These are phyloP conservation scores for Scaptomyza montana DNA, from an alignment of 1,140 invertebrate genomes.

Conservation along the genomic window DNA sequence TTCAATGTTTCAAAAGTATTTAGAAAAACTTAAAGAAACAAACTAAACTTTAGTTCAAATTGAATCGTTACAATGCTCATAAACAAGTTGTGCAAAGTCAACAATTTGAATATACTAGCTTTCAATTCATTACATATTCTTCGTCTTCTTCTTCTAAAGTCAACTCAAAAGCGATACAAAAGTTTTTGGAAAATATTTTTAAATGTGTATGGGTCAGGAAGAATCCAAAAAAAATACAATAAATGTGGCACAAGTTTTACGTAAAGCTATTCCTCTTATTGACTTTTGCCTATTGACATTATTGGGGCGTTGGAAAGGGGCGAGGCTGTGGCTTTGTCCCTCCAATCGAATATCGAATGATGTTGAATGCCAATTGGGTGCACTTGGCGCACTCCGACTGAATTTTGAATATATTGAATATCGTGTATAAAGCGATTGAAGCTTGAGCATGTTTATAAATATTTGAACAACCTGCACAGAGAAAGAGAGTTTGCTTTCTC, in stretches of 20 bases:
- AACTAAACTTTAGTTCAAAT: not conserved
- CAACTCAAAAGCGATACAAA: not conserved
- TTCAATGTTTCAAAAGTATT: not conserved
- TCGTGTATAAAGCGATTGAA: conserved; percentile 45
- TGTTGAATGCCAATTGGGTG: conserved; percentile 36
- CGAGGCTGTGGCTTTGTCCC: not conserved
- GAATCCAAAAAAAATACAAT: not conserved
- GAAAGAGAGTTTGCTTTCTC: too few species aligned
- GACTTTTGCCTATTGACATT: conserved; percentile 5
- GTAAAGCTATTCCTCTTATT: conserved; percentile 9
- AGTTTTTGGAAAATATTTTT: not conserved
- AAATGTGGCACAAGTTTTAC: not conserved
- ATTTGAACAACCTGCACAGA: conserved; percentile 24
- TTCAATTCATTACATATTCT: too few species aligned
- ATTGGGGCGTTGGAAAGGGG: not conserved
- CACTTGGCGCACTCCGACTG: conserved; percentile 40
- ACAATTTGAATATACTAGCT: not conserved
- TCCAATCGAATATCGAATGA: too few species aligned
- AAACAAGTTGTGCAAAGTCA: not conserved
- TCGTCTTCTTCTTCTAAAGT: not conserved
- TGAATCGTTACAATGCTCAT: too few species aligned
- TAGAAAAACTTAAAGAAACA: not conserved
- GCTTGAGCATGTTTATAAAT: conserved; percentile 44
- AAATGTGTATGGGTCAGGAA: too few species aligned
- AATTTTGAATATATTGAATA: conserved; percentile 44